Percentiles rank a stretch among this genome's conserved stretches.
Conservation (phyloP, 2,113 vertebrate genomes). For the Nyctereutes procyonoides region DNA sequence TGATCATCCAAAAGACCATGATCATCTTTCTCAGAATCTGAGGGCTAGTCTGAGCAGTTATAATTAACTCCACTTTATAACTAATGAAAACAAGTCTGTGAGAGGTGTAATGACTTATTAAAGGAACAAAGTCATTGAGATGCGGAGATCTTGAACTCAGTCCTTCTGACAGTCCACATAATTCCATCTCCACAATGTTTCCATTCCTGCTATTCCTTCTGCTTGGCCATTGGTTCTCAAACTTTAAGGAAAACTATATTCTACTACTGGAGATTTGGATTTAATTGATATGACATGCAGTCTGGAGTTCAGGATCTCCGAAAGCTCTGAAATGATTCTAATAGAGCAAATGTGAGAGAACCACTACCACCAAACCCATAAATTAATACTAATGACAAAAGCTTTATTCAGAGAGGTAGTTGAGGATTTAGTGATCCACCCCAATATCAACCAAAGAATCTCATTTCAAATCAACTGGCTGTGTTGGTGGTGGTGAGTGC, state of each 20-base stretch:
- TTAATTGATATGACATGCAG: neutral
- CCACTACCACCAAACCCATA: neutral
- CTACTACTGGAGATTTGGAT: neutral
- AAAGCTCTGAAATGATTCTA: neutral
- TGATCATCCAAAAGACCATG: neutral
- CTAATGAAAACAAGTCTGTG: neutral
- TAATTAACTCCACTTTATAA: neutral
- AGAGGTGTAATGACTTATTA: neutral
- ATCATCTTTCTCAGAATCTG: neutral
- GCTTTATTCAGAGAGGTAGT: neutral
- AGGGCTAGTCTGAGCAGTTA: neutral
- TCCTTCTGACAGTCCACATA: neutral
- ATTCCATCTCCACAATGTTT: neutral
- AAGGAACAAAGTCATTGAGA: neutral
- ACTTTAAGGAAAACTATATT: neutral
- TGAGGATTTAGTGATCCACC: neutral
- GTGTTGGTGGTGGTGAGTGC: fast-evolving
- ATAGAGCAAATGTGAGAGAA: neutral
- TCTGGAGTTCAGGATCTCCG: neutral
- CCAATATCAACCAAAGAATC: neutral
- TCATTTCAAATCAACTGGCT: neutral
- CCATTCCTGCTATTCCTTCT: neutral
- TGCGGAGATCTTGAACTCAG: neutral
- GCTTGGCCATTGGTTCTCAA: neutral
- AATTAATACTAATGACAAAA: neutral